Base-by-base conservation (phyloP, 2,888 invertebrate genomes). In the Pharmacophagus antenor region DNA sequence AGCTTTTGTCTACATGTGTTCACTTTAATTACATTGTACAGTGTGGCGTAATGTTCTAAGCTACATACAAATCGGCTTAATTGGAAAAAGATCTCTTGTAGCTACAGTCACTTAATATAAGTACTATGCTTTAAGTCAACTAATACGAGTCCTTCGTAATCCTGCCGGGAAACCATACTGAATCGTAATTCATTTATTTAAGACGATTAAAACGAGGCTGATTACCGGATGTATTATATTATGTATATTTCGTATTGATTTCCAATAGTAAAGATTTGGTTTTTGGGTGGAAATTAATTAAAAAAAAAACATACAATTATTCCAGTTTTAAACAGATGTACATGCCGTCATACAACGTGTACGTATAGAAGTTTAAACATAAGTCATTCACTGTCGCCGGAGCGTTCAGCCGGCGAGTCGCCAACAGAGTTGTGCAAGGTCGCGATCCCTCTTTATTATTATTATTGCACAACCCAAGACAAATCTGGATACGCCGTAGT, bases 401-500 rank as follows among this genome's bases (percentile, higher is more conserved):
- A 44, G 56, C 50, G 67, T 70, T 67, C 68, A 76, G 69, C 67
- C 73, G 80, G 80, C 80, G 73, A 68, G 68, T 68, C 71, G 85
- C 83, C 86, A 84, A 82, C 80, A 80, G 74, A 79, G 74, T 82
- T 82, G 79, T 77, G 84, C 88, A 89, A 88, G 90, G 88, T 88
- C 87, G 80, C 73, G 76, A 70, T 73, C 70, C 74, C 72, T 31
- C 55, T 44, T 46, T 74, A 72, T 77, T 80, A 81, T 85, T 85
- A 80, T 80, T 82, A 86, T 89, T 88, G 86, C 84, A 84, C 84
- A 88, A 88, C 79, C 74, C 69, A 65, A 82, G 80, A 84, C 83
- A 80, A 80, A 85, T 86, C 80, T 78, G 82, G 81, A 84, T 83
- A 70, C 80, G 76, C 77, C 76, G 72, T 70, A 74, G 69, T 63